Percentiles rank a stretch among this genome's conserved stretches.
Evolutionary conservation across 2,797 vertebrate species (phyloP).

Genomic region (Sebastes trivittatus): DNA sequence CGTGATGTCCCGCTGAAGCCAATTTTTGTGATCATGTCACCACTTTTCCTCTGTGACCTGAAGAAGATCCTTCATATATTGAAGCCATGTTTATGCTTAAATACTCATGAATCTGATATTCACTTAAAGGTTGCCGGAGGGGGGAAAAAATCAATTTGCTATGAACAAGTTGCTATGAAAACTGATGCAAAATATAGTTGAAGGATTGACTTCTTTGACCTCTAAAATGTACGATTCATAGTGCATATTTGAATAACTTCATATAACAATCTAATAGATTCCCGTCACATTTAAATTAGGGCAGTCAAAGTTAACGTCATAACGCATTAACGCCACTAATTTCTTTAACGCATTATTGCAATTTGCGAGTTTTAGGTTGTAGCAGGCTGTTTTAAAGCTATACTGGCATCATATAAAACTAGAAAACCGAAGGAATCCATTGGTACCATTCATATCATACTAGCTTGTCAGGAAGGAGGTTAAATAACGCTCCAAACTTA

Average conservation of each 20-base stretch:
- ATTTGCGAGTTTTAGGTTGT: neutral
- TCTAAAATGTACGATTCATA: neutral
- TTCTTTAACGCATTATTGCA: fast-evolving
- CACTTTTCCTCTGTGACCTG: constrained; percentile 25
- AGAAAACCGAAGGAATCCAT: too few species aligned
- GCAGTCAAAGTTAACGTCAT: neutral
- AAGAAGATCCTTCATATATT: constrained; percentile 19
- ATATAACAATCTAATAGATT: neutral
- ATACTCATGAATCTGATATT: constrained; percentile 37
- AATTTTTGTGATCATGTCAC: constrained; percentile 70
- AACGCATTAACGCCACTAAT: neutral
- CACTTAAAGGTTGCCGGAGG: neutral
- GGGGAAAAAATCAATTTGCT: neutral
- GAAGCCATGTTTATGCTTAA: constrained; percentile 23
- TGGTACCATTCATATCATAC: too few species aligned
- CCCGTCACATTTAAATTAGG: neutral
- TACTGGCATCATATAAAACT: too few species aligned
- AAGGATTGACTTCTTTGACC: neutral
- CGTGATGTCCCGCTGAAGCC: constrained; percentile 23
- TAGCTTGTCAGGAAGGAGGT: too few species aligned
- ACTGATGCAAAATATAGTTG: neutral
- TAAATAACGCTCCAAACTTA: too few species aligned
- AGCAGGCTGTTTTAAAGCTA: neutral
- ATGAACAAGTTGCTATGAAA: neutral
- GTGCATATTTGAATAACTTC: neutral